Percentiles rank a stretch among this genome's conserved stretches.
Conservation (phyloP, 37 sponge, comb jelly and placozoan species). For the Spongia lamella region DNA sequence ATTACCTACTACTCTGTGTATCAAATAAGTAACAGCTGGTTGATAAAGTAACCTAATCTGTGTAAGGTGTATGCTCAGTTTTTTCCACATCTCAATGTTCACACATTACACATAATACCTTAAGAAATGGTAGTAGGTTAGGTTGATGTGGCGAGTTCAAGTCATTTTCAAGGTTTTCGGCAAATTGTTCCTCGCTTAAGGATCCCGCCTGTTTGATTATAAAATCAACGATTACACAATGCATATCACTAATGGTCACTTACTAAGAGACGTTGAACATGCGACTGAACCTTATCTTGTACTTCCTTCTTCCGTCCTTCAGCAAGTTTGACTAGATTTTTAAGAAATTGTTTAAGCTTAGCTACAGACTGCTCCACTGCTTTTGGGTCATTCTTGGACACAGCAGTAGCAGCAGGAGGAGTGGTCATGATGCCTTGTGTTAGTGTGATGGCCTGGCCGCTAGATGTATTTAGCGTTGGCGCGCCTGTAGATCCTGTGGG, state of each 20-base stretch:
- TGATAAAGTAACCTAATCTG: too few species aligned
- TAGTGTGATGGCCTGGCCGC: too few species aligned
- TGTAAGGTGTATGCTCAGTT: too few species aligned
- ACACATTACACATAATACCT: too few species aligned
- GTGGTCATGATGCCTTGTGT: too few species aligned
- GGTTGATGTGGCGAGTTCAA: constrained; percentile 79
- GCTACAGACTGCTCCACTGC: constrained; percentile 25
- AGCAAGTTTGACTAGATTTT: constrained; percentile 66
- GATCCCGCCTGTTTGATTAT: constrained; percentile 29
- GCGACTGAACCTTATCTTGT: constrained; percentile 49
- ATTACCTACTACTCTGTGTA: too few species aligned
- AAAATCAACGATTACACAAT: background rate
- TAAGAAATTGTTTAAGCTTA: constrained; percentile 75
- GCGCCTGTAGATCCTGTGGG: too few species aligned
- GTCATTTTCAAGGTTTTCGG: constrained; percentile 55
- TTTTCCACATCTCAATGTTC: too few species aligned
- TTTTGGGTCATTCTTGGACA: constrained; percentile 6
- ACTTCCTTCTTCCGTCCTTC: constrained; percentile 48
- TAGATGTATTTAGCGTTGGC: too few species aligned
- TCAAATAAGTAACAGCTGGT: too few species aligned
- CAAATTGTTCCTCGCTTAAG: constrained; percentile 76
- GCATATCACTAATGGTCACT: background rate
- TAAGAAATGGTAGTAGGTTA: constrained; percentile 69
- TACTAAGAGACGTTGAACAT: constrained; percentile 77
- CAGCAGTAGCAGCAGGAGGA: background rate